phyloP scores from a whole-genome alignment of 2,888 invertebrate species.

The Selenia dentaria region DNA sequence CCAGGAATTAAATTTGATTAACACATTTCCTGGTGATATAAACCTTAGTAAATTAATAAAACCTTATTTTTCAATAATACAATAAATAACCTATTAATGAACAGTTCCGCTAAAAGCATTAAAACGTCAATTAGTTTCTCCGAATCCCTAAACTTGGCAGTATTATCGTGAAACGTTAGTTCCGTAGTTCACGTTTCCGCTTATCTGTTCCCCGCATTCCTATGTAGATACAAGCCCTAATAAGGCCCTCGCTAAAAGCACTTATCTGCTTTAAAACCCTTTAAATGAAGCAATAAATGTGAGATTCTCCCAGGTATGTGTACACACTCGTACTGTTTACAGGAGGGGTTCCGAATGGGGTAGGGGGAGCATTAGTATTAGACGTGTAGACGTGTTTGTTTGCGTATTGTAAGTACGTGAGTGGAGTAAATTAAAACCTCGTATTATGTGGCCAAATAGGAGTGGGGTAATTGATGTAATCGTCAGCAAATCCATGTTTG shows the following conservation, averaged over 20 bases:
- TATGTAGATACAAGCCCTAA: slow-evolving; percentile 56
- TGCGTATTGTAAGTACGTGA: slow-evolving; percentile 14
- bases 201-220: slow-evolving; percentile 18
- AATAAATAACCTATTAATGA: neutral
- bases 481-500: slow-evolving; percentile 3
- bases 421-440: slow-evolving; percentile 14
- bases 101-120: neutral
- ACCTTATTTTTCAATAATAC: too few species aligned
- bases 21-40: too few species aligned
- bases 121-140: slow-evolving; percentile 3
- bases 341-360: neutral
- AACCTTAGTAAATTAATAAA: too few species aligned
- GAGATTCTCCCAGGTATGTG: slow-evolving; percentile 42
- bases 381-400: slow-evolving; percentile 12
- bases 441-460: slow-evolving; percentile 3
- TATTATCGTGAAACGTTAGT: neutral
- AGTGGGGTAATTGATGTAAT: slow-evolving; percentile 7
- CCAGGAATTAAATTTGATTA: too few species aligned
- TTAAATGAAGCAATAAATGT: slow-evolving; percentile 74
- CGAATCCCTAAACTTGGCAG: slow-evolving; percentile 6
- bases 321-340: slow-evolving; percentile 33
- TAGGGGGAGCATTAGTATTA: slow-evolving; percentile 12
- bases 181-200: slow-evolving; percentile 5
- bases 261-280: slow-evolving; percentile 71
- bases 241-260: slow-evolving; percentile 59